phyloP scores from a whole-genome alignment of 2,888 invertebrate genomes.

The Harpalus rufipes region DNA sequence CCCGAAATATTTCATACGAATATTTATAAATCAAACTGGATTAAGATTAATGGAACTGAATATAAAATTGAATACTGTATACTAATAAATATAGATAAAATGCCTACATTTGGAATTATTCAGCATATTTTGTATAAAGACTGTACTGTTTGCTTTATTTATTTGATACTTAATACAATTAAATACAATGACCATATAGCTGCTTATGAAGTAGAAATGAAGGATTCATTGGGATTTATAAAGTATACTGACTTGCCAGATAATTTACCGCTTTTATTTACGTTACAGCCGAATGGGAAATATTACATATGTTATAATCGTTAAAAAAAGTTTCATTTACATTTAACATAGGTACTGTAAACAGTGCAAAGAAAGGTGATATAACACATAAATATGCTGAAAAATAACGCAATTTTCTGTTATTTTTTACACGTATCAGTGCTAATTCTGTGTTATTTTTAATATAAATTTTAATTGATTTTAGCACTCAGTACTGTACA shows the following conservation, averaged over 20 bases:
- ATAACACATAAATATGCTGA: too few relatives aligned
- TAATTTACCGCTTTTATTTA: slow-evolving; percentile 10
- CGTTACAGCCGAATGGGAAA: too few relatives aligned
- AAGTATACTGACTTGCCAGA: neutral
- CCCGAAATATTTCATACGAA: slow-evolving; percentile 15
- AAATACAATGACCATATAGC: slow-evolving; percentile 27
- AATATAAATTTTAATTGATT: too few relatives aligned
- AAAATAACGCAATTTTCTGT: too few relatives aligned
- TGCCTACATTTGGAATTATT: slow-evolving; percentile 32
- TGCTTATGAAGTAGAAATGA: slow-evolving; percentile 9
- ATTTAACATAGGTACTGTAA: too few relatives aligned
- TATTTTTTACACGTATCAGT: too few relatives aligned
- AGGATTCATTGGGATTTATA: neutral
- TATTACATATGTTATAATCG: too few relatives aligned
- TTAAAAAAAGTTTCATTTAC: too few relatives aligned
- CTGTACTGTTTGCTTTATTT: slow-evolving; percentile 25
- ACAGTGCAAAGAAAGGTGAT: too few relatives aligned
- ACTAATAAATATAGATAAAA: neutral
- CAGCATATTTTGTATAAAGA: slow-evolving; percentile 31
- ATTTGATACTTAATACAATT: slow-evolving; percentile 17
- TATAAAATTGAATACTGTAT: slow-evolving; percentile 44
- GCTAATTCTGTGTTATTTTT: too few relatives aligned
- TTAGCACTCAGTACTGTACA: too few relatives aligned
- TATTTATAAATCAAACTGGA: slow-evolving; percentile 19
- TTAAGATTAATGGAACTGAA: slow-evolving; percentile 29